A percentile compares a stretch with the other conserved stretches of the same genome.
These are phyloP conservation scores for Lasioglossum zephyrum DNA, from an alignment of 2,888 invertebrate genomes.

Conservation along the genomic window DNA sequence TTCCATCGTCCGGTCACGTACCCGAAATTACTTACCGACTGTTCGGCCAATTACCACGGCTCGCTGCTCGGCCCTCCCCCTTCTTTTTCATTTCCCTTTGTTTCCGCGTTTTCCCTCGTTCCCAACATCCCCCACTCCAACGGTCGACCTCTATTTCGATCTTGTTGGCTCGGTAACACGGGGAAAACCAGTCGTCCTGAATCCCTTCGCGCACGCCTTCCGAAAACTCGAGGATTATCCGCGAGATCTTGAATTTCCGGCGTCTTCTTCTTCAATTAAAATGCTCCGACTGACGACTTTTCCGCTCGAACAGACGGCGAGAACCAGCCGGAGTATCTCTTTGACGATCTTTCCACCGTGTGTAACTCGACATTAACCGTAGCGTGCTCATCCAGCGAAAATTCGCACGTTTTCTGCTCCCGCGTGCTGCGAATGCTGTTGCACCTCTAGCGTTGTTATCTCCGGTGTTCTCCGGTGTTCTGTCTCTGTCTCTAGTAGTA, in stretches of 20 bases:
- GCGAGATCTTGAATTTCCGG: conserved; percentile 48
- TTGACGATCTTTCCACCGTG: not conserved
- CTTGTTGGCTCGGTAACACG: conserved; percentile 41
- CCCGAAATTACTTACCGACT: conserved; percentile 69
- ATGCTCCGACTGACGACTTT: conserved; percentile 41
- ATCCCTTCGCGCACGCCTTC: conserved; percentile 27
- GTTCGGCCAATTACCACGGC: conserved; percentile 68
- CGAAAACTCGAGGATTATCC: conserved; percentile 44
- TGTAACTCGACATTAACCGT: not conserved
- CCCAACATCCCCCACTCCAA: not conserved
- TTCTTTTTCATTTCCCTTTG: conserved; percentile 32
- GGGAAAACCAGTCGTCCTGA: conserved; percentile 9
- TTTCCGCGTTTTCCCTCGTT: conserved; percentile 10
- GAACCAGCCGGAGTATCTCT: not conserved
- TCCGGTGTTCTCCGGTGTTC: not conserved
- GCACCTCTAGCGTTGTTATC: not conserved
- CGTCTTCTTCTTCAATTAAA: conserved; percentile 41
- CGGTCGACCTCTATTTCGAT: conserved; percentile 9
- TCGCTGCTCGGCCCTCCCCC: conserved; percentile 52
- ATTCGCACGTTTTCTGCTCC: not conserved
- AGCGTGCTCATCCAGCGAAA: not conserved
- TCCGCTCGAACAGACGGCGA: not conserved
- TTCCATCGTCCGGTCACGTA: conserved; percentile 65
- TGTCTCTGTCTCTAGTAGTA: not conserved
- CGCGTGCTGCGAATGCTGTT: not conserved